phyloP scores from a whole-genome alignment of 2,888 invertebrate genomes.

The Merodon equestris region DNA sequence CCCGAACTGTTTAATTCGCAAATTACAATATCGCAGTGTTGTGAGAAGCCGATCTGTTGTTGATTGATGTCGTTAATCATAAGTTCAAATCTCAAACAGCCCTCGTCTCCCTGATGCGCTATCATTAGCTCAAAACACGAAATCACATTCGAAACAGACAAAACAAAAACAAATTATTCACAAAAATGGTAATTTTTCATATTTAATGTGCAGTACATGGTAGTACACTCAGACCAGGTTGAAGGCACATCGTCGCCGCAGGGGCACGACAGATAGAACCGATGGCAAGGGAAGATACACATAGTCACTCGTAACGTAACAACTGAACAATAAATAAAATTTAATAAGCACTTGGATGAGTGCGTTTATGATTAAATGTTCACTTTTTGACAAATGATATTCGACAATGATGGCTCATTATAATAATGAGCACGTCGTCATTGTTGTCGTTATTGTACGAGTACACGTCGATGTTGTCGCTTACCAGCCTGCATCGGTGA shows the following conservation, averaged over 20 bases:
- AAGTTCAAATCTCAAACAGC: slow-evolving; percentile 4
- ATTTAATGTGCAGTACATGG: slow-evolving; percentile 40
- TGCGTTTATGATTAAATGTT: slow-evolving; percentile 53
- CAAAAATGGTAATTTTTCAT: slow-evolving; percentile 52
- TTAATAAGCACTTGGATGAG: slow-evolving; percentile 55
- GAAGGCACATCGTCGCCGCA: no score
- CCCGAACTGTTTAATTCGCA: neutral
- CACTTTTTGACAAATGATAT: slow-evolving; percentile 49
- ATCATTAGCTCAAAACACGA: slow-evolving; percentile 34
- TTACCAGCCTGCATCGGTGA: neutral
- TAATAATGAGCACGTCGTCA: slow-evolving; percentile 46
- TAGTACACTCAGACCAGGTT: neutral
- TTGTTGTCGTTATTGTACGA: slow-evolving; percentile 10
- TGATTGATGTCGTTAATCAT: no score
- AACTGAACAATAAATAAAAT: slow-evolving; percentile 47
- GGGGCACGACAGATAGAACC: no score
- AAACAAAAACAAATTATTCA: slow-evolving; percentile 41
- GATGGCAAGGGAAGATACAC: neutral
- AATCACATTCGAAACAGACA: slow-evolving; percentile 23
- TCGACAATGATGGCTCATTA: slow-evolving; percentile 48
- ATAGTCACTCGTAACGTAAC: slow-evolving; percentile 4
- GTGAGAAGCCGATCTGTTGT: no score
- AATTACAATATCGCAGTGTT: no score
- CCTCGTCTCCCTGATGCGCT: no score
- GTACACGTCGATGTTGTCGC: neutral